phyloP scores from a whole-genome alignment of 2,113 vertebrate genomes.

The Brachionichthys hirsutus region DNA sequence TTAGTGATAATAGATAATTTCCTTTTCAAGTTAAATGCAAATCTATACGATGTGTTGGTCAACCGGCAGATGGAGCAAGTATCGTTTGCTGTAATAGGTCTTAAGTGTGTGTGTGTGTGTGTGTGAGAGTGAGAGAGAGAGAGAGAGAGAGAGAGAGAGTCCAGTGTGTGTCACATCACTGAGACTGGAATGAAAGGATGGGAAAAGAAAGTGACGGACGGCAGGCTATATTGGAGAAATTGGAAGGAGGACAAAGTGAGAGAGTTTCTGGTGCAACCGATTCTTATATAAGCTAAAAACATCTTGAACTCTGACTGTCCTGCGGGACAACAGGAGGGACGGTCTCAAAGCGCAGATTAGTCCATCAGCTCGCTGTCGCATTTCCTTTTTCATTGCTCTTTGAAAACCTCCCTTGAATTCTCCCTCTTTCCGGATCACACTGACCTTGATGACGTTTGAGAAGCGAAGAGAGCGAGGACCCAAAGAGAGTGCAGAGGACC shows the following conservation, averaged over 20 bases:
- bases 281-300: slow-evolving; percentile 35
- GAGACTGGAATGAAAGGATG: slow-evolving; percentile 17
- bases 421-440: slow-evolving; percentile 35
- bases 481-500: not conserved
- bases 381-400: not conserved
- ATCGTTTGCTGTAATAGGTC: slow-evolving; percentile 13
- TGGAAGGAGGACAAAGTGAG: slow-evolving; percentile 5
- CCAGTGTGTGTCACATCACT: slow-evolving; percentile 42
- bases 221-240: slow-evolving; percentile 31
- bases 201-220: slow-evolving; percentile 33
- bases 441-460: slow-evolving; percentile 57
- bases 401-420: not conserved
- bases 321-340: slow-evolving; percentile 50
- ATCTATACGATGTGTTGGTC: slow-evolving; percentile 16
- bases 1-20: not conserved
- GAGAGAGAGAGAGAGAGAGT: not conserved
- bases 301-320: slow-evolving; percentile 21
- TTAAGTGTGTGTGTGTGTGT: not conserved
- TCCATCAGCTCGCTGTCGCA: slow-evolving; percentile 12
- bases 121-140: not conserved
- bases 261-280: slow-evolving; percentile 5
- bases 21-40: slow-evolving; percentile 7
- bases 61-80: slow-evolving; percentile 70
- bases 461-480: not conserved
- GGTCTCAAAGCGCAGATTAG: slow-evolving; percentile 35